These are phyloP conservation scores for Apteryx mantelli DNA, from an alignment of 2,113 vertebrate genomes.

Conservation along the genomic window DNA sequence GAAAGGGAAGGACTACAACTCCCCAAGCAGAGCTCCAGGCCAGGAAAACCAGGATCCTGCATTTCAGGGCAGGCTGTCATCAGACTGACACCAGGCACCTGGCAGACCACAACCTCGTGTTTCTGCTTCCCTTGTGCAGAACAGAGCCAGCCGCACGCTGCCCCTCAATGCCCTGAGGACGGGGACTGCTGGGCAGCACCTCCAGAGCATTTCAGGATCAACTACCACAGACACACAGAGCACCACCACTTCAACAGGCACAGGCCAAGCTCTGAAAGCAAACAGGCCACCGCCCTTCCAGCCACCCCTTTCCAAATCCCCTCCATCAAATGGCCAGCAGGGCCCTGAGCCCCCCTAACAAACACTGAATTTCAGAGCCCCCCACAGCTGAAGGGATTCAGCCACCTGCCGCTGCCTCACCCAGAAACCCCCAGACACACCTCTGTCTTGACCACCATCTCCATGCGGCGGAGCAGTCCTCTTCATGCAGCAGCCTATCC, in stretches of 20 bases:
- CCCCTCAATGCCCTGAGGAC: not conserved
- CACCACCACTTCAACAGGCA: not conserved
- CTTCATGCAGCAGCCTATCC: accelerated
- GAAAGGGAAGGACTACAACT: not conserved
- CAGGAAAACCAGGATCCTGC: not conserved
- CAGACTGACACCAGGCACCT: not conserved
- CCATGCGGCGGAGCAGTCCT: not conserved
- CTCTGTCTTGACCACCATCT: not conserved
- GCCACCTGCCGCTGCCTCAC: accelerated
- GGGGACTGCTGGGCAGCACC: not conserved
- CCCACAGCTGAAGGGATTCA: not conserved
- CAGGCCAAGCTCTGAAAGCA: not conserved
- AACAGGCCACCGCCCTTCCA: not conserved
- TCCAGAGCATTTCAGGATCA: not conserved
- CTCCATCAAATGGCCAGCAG: not conserved
- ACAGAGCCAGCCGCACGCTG: not conserved
- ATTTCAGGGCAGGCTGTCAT: not conserved
- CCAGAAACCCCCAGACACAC: not conserved
- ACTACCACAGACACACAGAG: not conserved
- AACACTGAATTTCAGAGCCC: not conserved
- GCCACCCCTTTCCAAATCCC: not conserved
- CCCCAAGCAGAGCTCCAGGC: not conserved
- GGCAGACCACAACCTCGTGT: not conserved
- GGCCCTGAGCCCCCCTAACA: not conserved
- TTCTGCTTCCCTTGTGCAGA: not conserved